phyloP scores from a whole-genome alignment of 2,113 vertebrate species.

The Dasyurus viverrinus region DNA sequence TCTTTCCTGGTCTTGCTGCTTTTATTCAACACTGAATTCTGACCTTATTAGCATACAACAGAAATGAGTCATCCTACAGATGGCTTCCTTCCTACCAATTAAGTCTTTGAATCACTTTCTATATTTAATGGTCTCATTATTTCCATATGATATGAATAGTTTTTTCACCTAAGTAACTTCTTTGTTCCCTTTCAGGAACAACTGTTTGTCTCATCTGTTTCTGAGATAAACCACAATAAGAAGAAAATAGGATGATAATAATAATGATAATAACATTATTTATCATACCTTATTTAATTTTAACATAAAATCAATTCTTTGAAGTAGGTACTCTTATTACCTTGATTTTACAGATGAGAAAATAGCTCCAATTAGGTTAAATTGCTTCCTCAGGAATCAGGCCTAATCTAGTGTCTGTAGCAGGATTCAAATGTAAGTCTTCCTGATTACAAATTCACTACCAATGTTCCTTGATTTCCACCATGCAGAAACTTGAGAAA shows the following conservation, averaged over 20 bases:
- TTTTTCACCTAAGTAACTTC: not conserved
- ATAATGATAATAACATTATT: not conserved
- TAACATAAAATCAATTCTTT: too few relatives aligned
- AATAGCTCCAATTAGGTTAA: too few relatives aligned
- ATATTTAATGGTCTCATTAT: not conserved
- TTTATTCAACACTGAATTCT: not conserved
- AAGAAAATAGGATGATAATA: not conserved
- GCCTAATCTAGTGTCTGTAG: too few relatives aligned
- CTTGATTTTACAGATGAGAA: too few relatives aligned
- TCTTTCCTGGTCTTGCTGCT: not conserved
- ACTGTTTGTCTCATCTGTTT: not conserved
- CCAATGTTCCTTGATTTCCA: too few relatives aligned
- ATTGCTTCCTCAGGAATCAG: too few relatives aligned
- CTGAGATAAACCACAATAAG: not conserved
- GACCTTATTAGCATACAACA: not conserved
- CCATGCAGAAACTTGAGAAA: too few relatives aligned
- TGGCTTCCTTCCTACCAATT: not conserved
- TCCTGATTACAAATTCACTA: too few relatives aligned
- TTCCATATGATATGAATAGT: not conserved
- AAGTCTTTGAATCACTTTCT: not conserved
- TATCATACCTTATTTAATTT: too few relatives aligned
- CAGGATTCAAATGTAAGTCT: too few relatives aligned
- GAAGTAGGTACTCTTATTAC: too few relatives aligned
- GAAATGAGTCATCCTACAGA: not conserved
- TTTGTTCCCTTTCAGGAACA: not conserved